Percentiles rank a stretch among this genome's conserved stretches.
phyloP scores from a whole-genome alignment of 2,113 vertebrate species.

The Willisornis vidua region DNA sequence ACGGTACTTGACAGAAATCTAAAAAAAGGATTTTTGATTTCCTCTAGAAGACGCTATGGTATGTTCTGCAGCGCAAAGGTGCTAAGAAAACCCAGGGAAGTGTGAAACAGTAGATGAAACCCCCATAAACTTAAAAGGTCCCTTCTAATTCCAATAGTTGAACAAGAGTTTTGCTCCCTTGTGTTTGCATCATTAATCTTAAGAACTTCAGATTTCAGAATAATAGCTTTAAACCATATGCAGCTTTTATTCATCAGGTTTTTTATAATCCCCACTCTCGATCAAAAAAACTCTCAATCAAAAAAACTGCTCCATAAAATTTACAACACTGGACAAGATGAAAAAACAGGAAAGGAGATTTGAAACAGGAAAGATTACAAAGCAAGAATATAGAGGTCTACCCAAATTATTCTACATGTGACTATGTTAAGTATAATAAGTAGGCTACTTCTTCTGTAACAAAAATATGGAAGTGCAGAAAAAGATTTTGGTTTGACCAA shows the following conservation, averaged over 20 bases:
- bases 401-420: neutral
- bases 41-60: neutral
- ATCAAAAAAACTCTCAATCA: neutral
- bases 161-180: neutral
- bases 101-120: neutral
- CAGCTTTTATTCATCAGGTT: neutral
- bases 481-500: neutral
- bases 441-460: neutral
- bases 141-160: neutral
- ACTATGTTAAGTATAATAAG: neutral
- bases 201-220: neutral
- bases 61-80: neutral
- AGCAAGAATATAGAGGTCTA: neutral
- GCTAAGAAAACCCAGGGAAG: neutral
- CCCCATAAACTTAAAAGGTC: neutral
- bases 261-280: neutral
- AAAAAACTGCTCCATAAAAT: neutral
- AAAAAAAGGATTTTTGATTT: neutral
- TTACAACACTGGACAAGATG: neutral
- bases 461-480: neutral
- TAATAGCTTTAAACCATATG: neutral
- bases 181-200: neutral
- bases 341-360: neutral
- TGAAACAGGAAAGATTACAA: neutral
- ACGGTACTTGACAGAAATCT: neutral